A percentile compares a stretch with the other conserved stretches of the same genome.
Conservation (phyloP, 2,888 invertebrate species). For the Leptopterna dolabrata region DNA sequence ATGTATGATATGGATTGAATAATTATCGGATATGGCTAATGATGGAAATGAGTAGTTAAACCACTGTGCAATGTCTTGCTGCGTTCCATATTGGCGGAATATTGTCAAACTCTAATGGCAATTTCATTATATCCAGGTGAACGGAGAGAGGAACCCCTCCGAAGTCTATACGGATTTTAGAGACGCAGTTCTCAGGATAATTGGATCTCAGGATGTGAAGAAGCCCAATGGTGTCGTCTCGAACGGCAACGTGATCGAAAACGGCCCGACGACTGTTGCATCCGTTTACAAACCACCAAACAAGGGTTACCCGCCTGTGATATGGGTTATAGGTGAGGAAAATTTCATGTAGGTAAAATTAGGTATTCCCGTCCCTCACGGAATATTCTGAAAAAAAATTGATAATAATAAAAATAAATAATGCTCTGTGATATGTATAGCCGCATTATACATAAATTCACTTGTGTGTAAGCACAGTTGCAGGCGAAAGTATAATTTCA, state of each 20-base stretch:
- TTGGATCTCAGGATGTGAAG: conserved; percentile 70
- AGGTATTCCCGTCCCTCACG: too few species aligned
- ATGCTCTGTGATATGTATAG: too few species aligned
- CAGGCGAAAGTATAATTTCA: too few species aligned
- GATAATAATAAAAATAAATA: too few species aligned
- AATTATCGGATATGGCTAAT: too few species aligned
- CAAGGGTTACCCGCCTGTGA: conserved; percentile 66
- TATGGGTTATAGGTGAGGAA: conserved; percentile 69
- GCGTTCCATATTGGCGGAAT: background rate
- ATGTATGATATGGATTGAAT: too few species aligned
- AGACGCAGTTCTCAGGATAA: conserved; percentile 79
- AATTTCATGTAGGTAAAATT: background rate
- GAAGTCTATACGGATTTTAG: conserved; percentile 90
- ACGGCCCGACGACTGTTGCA: conserved; percentile 60
- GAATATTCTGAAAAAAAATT: too few species aligned
- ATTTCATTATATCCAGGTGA: conserved; percentile 73
- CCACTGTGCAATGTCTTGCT: background rate
- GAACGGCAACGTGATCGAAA: conserved; percentile 56
- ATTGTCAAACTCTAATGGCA: too few species aligned
- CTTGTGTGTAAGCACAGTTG: too few species aligned
- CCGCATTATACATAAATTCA: too few species aligned
- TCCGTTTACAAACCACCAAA: conserved; percentile 64
- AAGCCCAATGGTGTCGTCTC: conserved; percentile 55
- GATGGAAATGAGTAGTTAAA: too few species aligned
- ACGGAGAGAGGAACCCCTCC: conserved; percentile 86